Evolutionary conservation across 1,140 invertebrate species (phyloP), one percentile per base, ranked within the genome.

Genomic region (Lordiphosa collinella): DNA sequence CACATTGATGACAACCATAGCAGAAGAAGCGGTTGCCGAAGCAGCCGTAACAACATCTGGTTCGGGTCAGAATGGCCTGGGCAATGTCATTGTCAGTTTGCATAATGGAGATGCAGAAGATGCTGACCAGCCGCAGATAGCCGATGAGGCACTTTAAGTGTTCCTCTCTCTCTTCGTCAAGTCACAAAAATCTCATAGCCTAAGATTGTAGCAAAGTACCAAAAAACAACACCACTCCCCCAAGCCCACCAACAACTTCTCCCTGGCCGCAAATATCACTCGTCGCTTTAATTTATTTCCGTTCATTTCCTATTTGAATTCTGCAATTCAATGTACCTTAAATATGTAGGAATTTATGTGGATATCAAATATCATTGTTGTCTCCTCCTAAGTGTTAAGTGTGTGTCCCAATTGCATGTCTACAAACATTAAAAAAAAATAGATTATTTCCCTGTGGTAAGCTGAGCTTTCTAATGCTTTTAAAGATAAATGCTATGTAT

Each of bases 281-380:
- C 22, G 22, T 25, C 22, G 22, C 22, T 25, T 25, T 25, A 25
- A 25, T 29, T 29, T 29, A 29, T 29, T 29, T 29, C 25, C 25
- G 7, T 29, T 29, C 7, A 29, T 29, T 29, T 29, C 25, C 25
- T 29, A 2, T 29, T 29, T 29, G 25, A 29, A 29, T 29, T 6
- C 25, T 2, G 25, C 25, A 29, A 29, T 29, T 29, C 25, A 29
- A 29, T 29, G 25, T 29, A 29, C 25, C 25, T 29, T 55, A 63
- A 62, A 56, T 53, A 53, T 22, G 37, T 85, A 69, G 73, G 78
- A 84, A 73, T 82, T 85, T 78, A 78, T 50, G 57, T 84, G 79
- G 78, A 84, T 84, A 85, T 85, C 44, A 84, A 84, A 84, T 84
- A 84, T 84, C 78, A 78, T 73, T 84, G 78, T 84, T 84, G 78